phyloP scores from a whole-genome alignment of 2,888 invertebrate genomes.

The Diaprepes abbreviatus region DNA sequence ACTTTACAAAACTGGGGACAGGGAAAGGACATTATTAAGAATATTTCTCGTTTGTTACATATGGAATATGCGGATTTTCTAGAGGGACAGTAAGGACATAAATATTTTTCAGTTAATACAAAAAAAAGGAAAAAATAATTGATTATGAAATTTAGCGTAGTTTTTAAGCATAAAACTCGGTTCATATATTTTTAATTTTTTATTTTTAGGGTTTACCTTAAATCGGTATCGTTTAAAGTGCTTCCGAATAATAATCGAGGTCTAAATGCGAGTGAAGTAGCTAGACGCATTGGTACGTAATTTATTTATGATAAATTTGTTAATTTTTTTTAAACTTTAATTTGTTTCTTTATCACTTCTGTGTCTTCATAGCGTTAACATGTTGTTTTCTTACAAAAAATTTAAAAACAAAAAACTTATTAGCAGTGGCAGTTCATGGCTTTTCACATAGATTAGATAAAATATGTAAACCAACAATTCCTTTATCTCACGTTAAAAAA shows the following conservation, averaged over 20 bases:
- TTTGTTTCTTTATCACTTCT: too few relatives aligned
- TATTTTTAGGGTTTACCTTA: slow-evolving; percentile 77
- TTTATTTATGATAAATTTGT: too few relatives aligned
- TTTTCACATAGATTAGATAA: too few relatives aligned
- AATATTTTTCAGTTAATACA: neutral
- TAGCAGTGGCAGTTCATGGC: too few relatives aligned
- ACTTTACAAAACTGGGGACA: slow-evolving; percentile 80
- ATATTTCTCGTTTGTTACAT: slow-evolving; percentile 78
- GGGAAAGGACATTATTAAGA: slow-evolving; percentile 79
- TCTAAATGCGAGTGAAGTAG: slow-evolving; percentile 78
- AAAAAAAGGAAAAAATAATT: neutral
- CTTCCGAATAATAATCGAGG: slow-evolving; percentile 76
- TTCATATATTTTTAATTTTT: slow-evolving; percentile 17
- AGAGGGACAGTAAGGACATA: slow-evolving; percentile 72
- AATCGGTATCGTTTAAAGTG: slow-evolving; percentile 85
- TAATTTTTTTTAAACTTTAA: too few relatives aligned
- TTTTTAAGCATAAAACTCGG: too few relatives aligned
- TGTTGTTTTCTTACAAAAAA: too few relatives aligned
- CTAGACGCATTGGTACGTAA: slow-evolving; percentile 74
- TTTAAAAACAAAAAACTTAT: too few relatives aligned
- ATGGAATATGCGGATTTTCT: slow-evolving; percentile 75
- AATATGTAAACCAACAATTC: too few relatives aligned
- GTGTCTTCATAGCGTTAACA: too few relatives aligned
- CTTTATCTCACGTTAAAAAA: too few relatives aligned
- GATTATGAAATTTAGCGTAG: neutral